Evolutionary conservation across 2,113 vertebrate species (phyloP).

Genomic region (Delphinus delphis): DNA sequence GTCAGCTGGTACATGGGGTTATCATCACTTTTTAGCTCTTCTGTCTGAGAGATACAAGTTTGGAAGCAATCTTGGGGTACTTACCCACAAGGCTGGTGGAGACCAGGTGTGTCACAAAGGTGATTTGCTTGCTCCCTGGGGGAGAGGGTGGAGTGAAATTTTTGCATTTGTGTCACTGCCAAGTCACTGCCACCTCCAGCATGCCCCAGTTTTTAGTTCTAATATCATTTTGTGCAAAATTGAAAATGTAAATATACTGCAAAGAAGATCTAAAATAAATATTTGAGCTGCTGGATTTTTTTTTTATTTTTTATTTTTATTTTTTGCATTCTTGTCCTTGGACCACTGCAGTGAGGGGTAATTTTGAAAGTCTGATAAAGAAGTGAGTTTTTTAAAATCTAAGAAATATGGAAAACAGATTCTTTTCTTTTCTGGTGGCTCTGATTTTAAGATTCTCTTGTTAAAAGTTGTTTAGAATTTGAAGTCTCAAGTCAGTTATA

Average conservation of each 20-base stretch:
- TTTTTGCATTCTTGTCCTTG: neutral
- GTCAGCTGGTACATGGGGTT: slow-evolving; percentile 47
- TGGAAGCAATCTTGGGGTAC: slow-evolving; percentile 32
- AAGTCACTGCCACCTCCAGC: slow-evolving; percentile 38
- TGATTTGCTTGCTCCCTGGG: slow-evolving; percentile 59
- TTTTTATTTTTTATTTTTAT: neutral
- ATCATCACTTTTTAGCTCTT: slow-evolving; percentile 57
- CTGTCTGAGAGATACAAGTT: neutral
- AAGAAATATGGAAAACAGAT: neutral
- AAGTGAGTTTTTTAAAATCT: neutral
- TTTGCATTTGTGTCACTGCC: slow-evolving; percentile 50
- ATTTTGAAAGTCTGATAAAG: slow-evolving; percentile 19
- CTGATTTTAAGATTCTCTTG: slow-evolving; percentile 33
- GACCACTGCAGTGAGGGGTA: neutral
- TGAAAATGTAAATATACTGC: neutral
- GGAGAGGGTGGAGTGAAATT: slow-evolving; percentile 20
- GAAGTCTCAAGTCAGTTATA: neutral
- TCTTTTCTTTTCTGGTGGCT: neutral
- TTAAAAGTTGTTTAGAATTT: slow-evolving; percentile 19
- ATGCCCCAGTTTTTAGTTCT: neutral
- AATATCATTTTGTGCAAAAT: neutral
- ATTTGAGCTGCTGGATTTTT: neutral
- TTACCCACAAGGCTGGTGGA: slow-evolving; percentile 45
- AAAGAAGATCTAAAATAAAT: neutral
- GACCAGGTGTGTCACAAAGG: slow-evolving; percentile 49